phyloP scores from a whole-genome alignment of 2,797 vertebrate species.

The Acanthurus tractus region DNA sequence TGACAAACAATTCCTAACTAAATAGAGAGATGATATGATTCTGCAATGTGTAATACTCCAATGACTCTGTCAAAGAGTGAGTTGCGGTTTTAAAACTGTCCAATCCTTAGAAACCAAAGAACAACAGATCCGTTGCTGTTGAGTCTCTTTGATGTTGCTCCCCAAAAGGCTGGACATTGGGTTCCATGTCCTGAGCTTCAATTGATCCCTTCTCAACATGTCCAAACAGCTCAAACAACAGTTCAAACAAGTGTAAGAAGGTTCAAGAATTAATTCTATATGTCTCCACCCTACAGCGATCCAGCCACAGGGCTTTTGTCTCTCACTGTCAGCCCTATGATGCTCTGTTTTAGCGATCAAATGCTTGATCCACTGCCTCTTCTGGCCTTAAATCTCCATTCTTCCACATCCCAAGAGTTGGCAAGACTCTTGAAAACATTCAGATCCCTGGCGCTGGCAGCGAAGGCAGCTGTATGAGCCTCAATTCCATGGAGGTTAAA shows the following conservation, averaged over 20 bases:
- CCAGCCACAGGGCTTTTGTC: background rate
- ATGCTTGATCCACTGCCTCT: background rate
- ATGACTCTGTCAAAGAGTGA: background rate
- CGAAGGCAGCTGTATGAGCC: background rate
- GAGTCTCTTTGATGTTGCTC: background rate
- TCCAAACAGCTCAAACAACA: background rate
- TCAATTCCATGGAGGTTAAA: background rate
- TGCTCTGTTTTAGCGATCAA: conserved; percentile 4
- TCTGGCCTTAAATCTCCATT: background rate
- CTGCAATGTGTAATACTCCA: background rate
- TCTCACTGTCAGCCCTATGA: conserved; percentile 9
- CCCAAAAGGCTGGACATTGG: background rate
- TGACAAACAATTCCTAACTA: conserved; percentile 14
- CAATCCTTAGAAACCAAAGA: background rate
- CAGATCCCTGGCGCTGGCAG: background rate
- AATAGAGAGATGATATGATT: conserved; percentile 9
- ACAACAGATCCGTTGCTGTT: background rate
- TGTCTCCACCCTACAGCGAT: conserved; percentile 1
- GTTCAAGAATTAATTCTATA: conserved; percentile 19
- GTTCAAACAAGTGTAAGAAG: conserved; percentile 17
- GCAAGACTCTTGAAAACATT: background rate
- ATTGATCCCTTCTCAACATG: conserved; percentile 6
- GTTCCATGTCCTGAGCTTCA: conserved; percentile 5
- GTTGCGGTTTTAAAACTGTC: conserved; percentile 12
- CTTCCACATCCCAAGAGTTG: background rate